Evolutionary conservation across 2,113 vertebrate species (phyloP).

Genomic region (Trichomycterus rosablanca): DNA sequence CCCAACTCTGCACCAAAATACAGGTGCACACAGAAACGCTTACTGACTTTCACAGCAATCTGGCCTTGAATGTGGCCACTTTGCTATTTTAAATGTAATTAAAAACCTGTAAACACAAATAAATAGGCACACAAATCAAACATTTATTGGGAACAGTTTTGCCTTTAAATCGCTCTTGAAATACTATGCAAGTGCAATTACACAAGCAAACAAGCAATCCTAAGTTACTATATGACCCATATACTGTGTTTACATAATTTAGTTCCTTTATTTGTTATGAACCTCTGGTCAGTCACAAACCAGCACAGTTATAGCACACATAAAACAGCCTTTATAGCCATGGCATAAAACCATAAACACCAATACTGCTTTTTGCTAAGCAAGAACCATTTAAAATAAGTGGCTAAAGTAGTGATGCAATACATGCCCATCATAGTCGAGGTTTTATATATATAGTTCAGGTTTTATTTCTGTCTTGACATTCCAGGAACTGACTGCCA

Average conservation of each 20-base stretch:
- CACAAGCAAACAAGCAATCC: too few species aligned
- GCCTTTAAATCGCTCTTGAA: not conserved
- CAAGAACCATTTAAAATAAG: constrained; percentile 46
- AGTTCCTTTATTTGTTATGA: constrained; percentile 16
- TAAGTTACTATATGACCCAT: constrained; percentile 19
- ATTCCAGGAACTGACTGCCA: constrained; percentile 31
- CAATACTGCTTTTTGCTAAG: constrained; percentile 49
- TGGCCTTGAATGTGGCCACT: not conserved
- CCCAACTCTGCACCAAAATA: constrained; percentile 17
- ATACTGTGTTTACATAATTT: constrained; percentile 33
- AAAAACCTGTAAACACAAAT: not conserved
- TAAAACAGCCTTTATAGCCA: constrained; percentile 49
- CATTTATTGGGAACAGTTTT: too few species aligned
- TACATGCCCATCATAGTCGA: too few species aligned
- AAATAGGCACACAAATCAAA: not conserved
- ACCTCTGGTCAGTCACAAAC: constrained; percentile 37
- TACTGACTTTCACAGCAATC: constrained; percentile 3
- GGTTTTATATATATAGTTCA: constrained; percentile 24
- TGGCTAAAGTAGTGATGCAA: constrained; percentile 19
- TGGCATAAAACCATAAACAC: constrained; percentile 56
- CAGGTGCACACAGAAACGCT: constrained; percentile 4
- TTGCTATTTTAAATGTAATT: not conserved
- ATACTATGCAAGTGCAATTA: not conserved
- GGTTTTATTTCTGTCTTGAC: constrained; percentile 38
- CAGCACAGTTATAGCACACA: constrained; percentile 39